Conservation (phyloP, 2,113 vertebrate species). For the Melanocharis versteri region DNA sequence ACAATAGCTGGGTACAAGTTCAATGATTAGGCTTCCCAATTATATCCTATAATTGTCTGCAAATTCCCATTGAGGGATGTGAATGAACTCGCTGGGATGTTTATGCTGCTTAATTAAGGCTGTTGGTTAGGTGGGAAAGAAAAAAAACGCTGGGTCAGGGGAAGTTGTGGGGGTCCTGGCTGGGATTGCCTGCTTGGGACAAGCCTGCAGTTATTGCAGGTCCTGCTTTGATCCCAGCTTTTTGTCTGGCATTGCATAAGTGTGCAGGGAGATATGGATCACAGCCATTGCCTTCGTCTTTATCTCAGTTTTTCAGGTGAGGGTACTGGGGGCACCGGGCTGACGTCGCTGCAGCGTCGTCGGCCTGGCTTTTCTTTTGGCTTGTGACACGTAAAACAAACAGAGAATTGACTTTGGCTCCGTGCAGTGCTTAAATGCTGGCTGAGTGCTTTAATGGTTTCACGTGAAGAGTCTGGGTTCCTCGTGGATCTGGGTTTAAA, state of each 20-base stretch:
- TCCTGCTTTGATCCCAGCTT: neutral
- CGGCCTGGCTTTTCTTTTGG: neutral
- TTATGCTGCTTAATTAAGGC: slow-evolving; percentile 21
- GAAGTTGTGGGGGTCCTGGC: neutral
- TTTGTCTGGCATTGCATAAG: neutral
- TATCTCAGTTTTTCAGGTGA: neutral
- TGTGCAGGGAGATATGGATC: neutral
- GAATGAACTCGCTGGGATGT: slow-evolving; percentile 36
- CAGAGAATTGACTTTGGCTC: neutral
- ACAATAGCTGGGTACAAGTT: slow-evolving; percentile 64
- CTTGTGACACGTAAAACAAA: neutral
- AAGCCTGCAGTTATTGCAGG: neutral
- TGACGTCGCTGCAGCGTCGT: neutral
- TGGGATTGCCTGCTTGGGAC: neutral
- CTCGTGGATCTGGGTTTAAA: neutral
- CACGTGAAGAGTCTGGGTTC: neutral
- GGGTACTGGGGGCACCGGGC: neutral
- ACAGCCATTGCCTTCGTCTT: neutral
- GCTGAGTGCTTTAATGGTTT: neutral
- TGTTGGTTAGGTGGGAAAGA: neutral
- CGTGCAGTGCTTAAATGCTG: neutral
- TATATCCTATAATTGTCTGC: slow-evolving; percentile 80
- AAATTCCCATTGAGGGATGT: slow-evolving; percentile 67
- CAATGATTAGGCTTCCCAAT: slow-evolving; percentile 76
- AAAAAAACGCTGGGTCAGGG: neutral